A percentile compares a stretch with the other conserved stretches of the same genome.
These are phyloP conservation scores for Hetaerina americana DNA, from an alignment of 1,140 invertebrate genomes.

Conservation along the genomic window DNA sequence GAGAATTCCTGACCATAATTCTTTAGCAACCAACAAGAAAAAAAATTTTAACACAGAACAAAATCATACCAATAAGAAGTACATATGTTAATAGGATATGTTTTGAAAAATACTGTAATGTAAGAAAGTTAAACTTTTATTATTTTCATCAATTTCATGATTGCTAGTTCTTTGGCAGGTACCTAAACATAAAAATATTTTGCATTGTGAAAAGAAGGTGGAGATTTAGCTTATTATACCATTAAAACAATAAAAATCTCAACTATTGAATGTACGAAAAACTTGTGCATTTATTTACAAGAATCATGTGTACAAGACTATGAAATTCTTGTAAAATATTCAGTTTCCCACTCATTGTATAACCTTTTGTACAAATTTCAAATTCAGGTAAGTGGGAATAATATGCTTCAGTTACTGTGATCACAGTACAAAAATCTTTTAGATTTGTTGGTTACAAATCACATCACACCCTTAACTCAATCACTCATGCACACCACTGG, in stretches of 20 bases:
- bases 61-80: too few species aligned
- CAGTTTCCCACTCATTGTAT: conserved; percentile 3
- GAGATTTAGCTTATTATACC: too few species aligned
- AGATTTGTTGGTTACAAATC: conserved; percentile 8
- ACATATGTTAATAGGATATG: too few species aligned
- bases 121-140: too few species aligned
- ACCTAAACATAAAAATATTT: too few species aligned
- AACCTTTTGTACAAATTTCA: neutral
- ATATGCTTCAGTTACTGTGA: conserved; percentile 5
- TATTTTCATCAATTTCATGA: too few species aligned
- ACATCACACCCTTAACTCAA: conserved; percentile 4
- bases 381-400: conserved; percentile 1
- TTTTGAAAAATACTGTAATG: too few species aligned
- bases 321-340: conserved; percentile 12
- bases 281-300: conserved; percentile 14
- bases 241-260: neutral
- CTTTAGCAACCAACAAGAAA: too few species aligned
- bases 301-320: conserved; percentile 12
- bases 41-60: too few species aligned
- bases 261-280: conserved; percentile 10
- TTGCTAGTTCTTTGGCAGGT: too few species aligned
- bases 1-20: too few species aligned
- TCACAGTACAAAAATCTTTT: conserved; percentile 8
- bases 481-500: neutral
- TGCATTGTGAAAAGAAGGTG: too few species aligned